These are phyloP conservation scores for Percopsis omiscomaycus DNA, from an alignment of 2,797 vertebrate genomes.

Conservation along the genomic window DNA sequence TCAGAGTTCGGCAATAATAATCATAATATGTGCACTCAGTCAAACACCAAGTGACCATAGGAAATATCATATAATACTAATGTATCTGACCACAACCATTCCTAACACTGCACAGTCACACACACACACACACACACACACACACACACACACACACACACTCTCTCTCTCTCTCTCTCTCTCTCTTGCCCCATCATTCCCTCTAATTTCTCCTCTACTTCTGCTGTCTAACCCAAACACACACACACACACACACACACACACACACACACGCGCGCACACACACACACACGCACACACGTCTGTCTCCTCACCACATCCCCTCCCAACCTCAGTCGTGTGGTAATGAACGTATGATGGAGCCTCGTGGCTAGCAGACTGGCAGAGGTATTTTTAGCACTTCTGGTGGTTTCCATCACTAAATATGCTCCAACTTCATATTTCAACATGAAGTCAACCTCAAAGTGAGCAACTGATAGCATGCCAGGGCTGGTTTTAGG, in stretches of 20 bases:
- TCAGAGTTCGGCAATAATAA: constrained; percentile 69
- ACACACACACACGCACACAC: constrained; percentile 4
- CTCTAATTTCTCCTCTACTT: constrained; percentile 39
- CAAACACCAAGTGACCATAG: constrained; percentile 72
- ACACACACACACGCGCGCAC: constrained; percentile 29
- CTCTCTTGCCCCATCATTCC: constrained; percentile 44
- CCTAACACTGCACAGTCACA: constrained; percentile 58
- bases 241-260: constrained; percentile 29
- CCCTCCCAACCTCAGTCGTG: constrained; percentile 77
- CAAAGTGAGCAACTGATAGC: constrained; percentile 66
- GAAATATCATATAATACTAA: constrained; percentile 80
- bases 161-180: constrained; percentile 51
- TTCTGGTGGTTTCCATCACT: constrained; percentile 77
- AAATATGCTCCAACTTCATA: constrained; percentile 74
- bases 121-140: constrained; percentile 27
- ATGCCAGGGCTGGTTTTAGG: constrained; percentile 65
- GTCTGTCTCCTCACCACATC: constrained; percentile 71
- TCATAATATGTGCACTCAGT: constrained; percentile 69
- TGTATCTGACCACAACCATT: constrained; percentile 75
- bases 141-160: constrained; percentile 34
- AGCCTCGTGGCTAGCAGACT: constrained; percentile 76
- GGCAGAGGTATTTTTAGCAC: constrained; percentile 80
- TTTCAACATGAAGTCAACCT: constrained; percentile 70
- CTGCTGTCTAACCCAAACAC: constrained; percentile 17
- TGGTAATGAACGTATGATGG: constrained; percentile 78